Conservation (phyloP, 2,113 vertebrate species). For the Ptychochromis oligacanthus region DNA sequence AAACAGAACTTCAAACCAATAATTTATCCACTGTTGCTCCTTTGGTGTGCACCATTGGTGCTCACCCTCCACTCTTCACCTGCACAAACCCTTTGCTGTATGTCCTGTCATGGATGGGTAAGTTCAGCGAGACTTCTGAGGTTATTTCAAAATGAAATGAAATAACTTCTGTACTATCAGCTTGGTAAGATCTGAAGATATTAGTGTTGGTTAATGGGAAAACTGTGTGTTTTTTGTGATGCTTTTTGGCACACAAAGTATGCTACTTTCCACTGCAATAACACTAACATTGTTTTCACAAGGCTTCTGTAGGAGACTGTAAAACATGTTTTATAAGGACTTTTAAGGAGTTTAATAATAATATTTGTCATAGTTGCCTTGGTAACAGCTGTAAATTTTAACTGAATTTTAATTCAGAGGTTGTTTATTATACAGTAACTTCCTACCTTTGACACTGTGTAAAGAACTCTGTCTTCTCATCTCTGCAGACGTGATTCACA, state of each 20-base stretch:
- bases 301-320: background rate
- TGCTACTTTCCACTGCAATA: background rate
- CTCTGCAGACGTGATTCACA: constrained; percentile 88
- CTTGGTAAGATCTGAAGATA: background rate
- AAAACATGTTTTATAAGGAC: background rate
- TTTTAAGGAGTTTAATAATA: constrained; percentile 1
- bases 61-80: background rate
- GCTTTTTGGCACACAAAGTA: background rate
- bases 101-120: background rate
- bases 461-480: background rate
- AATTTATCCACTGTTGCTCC: background rate
- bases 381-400: background rate
- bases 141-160: background rate
- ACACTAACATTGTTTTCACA: background rate
- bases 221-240: background rate
- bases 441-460: background rate
- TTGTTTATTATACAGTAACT: background rate
- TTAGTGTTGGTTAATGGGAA: background rate
- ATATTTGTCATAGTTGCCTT: background rate
- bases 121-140: background rate
- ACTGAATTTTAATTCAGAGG: background rate
- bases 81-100: background rate
- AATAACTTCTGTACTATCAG: background rate
- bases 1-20: background rate
- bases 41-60: background rate